Base-by-base conservation (phyloP, 1,140 invertebrate genomes). In the Lepidotrigona ventralis region DNA sequence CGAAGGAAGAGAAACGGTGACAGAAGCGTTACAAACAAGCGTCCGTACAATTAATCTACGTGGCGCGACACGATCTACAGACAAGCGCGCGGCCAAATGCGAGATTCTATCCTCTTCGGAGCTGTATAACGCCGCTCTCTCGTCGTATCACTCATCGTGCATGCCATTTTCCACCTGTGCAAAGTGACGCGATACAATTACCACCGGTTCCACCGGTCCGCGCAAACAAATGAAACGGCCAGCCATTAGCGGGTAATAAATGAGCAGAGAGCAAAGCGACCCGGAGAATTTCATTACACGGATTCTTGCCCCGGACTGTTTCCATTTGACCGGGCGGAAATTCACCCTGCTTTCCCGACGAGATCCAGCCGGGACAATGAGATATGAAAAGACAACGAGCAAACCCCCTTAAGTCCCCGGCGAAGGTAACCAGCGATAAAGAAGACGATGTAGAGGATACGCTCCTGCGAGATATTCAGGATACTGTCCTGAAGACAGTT, bases 231-330 rank as follows among this genome's bases (percentile, higher is more conserved):
- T 54, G 81, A 83, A 83, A 60, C 46, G 46, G 74, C 33, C 63
- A 14, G 81, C 78, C 74, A 83, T 83, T 83, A 78, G 74, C 66
- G 81, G 46, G 66, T 83, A 83, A 78, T 78, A 78, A 83, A 83
- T 78, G 74, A 69, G 39, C 74, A 53, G 21, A 11, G 63, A 68
- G 26, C 69, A n/a, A 63, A 19, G 29, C 21, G 72, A 11, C 26
- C 39, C 26, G 29, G 33, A 23, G 54, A 83, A 83, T 83, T 83
- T 78, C 81, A 83, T 83, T 83, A 83, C 54, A 33, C 74, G 66
- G n/a, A 29, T 56, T 58, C 68, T 70, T 70, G 74, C 80, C 2
- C 74, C 21, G 26, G 39, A 9, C 46, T 56, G 73, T 69, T 69
- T 60, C 66, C 64, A 68, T 60, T 69, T 75, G 26, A 5, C 26